Percentiles rank a stretch among this genome's conserved stretches.
Conservation (phyloP, 2,888 invertebrate species). For the Aphodius sticticus region DNA sequence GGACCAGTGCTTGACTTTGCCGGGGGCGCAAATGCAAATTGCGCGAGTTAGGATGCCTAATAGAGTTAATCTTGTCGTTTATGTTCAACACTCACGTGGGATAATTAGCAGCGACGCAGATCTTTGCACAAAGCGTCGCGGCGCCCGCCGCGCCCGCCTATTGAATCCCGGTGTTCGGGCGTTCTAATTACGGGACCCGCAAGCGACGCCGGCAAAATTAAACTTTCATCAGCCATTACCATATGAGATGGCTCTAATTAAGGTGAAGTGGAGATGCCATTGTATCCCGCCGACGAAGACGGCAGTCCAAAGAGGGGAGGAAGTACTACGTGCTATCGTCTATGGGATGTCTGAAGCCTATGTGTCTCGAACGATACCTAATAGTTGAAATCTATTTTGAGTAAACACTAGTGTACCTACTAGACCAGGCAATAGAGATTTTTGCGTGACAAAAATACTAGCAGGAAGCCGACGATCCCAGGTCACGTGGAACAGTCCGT, state of each 20-base stretch:
- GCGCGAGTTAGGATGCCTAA: slow-evolving; percentile 60
- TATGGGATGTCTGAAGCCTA: no score
- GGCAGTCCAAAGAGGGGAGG: not conserved
- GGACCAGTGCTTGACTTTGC: slow-evolving; percentile 38
- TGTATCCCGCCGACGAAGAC: not conserved
- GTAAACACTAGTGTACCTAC: no score
- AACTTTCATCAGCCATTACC: slow-evolving; percentile 62
- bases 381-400: no score
- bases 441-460: no score
- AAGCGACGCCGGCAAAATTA: slow-evolving; percentile 59
- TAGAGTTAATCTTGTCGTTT: slow-evolving; percentile 62
- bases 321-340: not conserved
- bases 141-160: slow-evolving; percentile 49
- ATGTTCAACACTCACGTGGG: slow-evolving; percentile 61
- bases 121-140: slow-evolving; percentile 43
- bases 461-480: no score
- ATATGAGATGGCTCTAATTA: slow-evolving; percentile 62
- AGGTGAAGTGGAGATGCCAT: slow-evolving; percentile 52
- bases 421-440: no score
- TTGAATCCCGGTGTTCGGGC: slow-evolving; percentile 59
- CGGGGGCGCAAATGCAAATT: slow-evolving; percentile 57
- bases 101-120: slow-evolving; percentile 60
- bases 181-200: slow-evolving; percentile 61
- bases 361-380: no score
- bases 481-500: no score